These are phyloP conservation scores for Hydriomena furcata DNA, from an alignment of 2,888 invertebrate genomes.

Conservation along the genomic window DNA sequence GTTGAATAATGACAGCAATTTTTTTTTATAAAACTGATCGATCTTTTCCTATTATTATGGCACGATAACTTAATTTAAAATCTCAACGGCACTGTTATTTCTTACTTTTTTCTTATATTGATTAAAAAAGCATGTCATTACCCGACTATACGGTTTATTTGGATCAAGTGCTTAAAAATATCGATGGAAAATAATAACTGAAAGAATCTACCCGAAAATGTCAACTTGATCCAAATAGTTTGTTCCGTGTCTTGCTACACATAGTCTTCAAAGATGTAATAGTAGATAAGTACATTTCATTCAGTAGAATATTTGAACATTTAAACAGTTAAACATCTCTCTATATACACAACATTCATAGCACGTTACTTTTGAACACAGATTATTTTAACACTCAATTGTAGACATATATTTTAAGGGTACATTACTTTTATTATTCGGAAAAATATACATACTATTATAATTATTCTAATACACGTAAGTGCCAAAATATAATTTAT, in stretches of 20 bases:
- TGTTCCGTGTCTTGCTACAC: constrained; percentile 10
- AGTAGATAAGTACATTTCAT: constrained; percentile 32
- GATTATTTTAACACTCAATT: constrained; percentile 70
- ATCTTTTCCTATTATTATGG: constrained; percentile 53
- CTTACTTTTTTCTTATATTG: constrained; percentile 28
- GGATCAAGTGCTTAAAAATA: constrained; percentile 27
- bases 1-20: constrained; percentile 19
- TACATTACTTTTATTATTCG: constrained; percentile 63
- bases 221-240: constrained; percentile 30
- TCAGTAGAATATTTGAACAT: constrained; percentile 42
- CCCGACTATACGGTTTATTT: constrained; percentile 30
- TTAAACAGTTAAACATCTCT: constrained; percentile 55
- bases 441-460: constrained; percentile 66
- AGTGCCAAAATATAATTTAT: constrained; percentile 62
- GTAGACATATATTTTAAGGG: constrained; percentile 57
- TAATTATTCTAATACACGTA: constrained; percentile 42
- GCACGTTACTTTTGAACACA: constrained; percentile 72
- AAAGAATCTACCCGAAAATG: constrained; percentile 3
- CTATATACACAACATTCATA: constrained; percentile 68
- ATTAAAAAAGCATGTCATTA: constrained; percentile 39
- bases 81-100: constrained; percentile 39
- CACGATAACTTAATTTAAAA: constrained; percentile 59
- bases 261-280: constrained; percentile 27
- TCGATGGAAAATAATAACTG: constrained; percentile 39
- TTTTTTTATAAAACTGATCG: constrained; percentile 20